Evolutionary conservation across 2,888 invertebrate species (phyloP).

Genomic region (Bugula neritina): DNA sequence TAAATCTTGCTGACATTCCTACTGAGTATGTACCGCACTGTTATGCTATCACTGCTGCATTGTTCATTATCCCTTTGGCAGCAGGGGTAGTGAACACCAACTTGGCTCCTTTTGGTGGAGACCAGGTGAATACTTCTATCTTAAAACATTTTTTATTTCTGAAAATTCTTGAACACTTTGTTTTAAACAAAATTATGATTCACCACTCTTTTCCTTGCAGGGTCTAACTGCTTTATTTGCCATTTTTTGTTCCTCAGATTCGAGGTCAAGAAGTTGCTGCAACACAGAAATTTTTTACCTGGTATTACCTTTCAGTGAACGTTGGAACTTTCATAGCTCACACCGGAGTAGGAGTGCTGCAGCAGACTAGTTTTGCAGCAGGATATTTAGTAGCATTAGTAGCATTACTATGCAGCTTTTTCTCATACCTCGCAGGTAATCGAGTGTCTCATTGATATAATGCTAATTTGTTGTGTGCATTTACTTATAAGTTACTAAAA

Average conservation of each 20-base stretch:
- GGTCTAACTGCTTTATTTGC: too few relatives aligned
- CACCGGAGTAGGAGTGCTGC: slow-evolving; percentile 52
- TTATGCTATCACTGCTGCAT: background rate
- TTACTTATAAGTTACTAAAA: too few relatives aligned
- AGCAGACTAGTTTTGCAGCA: slow-evolving; percentile 50
- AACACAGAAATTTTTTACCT: slow-evolving; percentile 54
- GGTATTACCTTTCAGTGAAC: slow-evolving; percentile 57
- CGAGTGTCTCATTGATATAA: too few relatives aligned
- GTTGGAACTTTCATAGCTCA: slow-evolving; percentile 54
- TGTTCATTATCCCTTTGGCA: slow-evolving; percentile 41
- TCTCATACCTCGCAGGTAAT: slow-evolving; percentile 49
- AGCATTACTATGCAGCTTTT: slow-evolving; percentile 44
- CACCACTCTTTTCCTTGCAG: too few relatives aligned
- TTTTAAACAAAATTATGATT: too few relatives aligned
- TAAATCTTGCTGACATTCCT: background rate
- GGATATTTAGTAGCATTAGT: slow-evolving; percentile 51
- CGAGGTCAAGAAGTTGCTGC: slow-evolving; percentile 33
- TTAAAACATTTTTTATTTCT: too few relatives aligned
- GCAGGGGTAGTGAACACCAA: slow-evolving; percentile 55
- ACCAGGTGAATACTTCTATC: slow-evolving; percentile 50
- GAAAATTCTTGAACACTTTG: too few relatives aligned
- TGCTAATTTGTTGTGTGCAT: too few relatives aligned
- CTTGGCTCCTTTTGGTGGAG: slow-evolving; percentile 57
- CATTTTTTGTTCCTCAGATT: background rate
- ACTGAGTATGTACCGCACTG: background rate